A percentile compares a stretch with the other conserved stretches of the same genome.
Evolutionary conservation across 2,113 vertebrate species (phyloP).

Genomic region (Syrrhaptes paradoxus): DNA sequence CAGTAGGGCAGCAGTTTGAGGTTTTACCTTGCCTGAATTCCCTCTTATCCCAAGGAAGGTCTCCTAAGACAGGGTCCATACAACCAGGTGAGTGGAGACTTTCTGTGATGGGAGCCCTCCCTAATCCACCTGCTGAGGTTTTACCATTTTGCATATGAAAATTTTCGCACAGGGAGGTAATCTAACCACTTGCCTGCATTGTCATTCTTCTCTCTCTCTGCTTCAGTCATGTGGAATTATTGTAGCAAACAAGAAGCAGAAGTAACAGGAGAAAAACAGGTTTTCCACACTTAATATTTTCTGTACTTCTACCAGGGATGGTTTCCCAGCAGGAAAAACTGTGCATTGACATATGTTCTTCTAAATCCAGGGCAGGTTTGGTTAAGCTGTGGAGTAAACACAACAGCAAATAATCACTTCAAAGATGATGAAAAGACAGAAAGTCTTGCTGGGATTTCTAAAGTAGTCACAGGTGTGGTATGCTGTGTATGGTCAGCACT

Average conservation of each 20-base stretch:
- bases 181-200: neutral
- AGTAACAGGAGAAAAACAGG: neutral
- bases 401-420: neutral
- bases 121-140: neutral
- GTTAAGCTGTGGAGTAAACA: neutral
- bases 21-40: neutral
- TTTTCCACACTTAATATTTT: neutral
- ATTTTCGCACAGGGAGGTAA: neutral
- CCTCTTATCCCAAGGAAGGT: neutral
- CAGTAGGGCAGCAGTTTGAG: neutral
- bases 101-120: neutral
- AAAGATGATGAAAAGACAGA: neutral
- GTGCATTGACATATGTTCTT: neutral
- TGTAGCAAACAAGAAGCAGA: neutral
- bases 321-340: neutral
- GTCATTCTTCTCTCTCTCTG: neutral
- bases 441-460: neutral
- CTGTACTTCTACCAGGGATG: neutral
- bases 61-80: neutral
- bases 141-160: neutral
- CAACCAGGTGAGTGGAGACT: neutral
- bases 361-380: neutral
- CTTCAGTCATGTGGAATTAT: neutral
- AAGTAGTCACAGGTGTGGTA: neutral
- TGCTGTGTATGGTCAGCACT: neutral